A percentile compares a stretch with the other conserved stretches of the same genome.
phyloP scores from a whole-genome alignment of 2,113 vertebrate species.

The Lepidothrix coronata region DNA sequence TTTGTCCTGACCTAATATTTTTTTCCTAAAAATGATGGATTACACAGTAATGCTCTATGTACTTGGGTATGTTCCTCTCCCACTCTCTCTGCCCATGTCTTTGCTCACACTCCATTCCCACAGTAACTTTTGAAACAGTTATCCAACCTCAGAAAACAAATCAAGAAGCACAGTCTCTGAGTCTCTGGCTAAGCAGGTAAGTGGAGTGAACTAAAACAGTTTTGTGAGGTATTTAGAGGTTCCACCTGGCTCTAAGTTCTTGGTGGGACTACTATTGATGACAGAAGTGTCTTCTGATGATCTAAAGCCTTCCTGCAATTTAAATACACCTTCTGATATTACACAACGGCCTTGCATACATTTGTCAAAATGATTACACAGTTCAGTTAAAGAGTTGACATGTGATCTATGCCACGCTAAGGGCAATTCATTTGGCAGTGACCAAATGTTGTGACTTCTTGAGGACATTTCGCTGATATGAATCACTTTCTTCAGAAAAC shows the following conservation, averaged over 20 bases:
- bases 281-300: background rate
- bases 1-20: background rate
- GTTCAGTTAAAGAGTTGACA: background rate
- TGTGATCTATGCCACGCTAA: background rate
- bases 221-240: background rate
- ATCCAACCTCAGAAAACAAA: background rate
- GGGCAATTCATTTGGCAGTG: background rate
- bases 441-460: background rate
- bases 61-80: background rate
- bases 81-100: background rate
- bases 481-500: background rate
- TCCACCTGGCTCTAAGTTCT: background rate
- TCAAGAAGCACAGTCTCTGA: background rate
- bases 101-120: background rate
- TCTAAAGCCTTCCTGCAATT: background rate
- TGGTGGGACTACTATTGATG: background rate
- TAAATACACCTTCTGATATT: background rate
- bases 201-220: background rate
- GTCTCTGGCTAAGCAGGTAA: background rate
- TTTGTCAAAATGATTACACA: background rate
- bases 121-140: background rate
- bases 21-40: background rate
- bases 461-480: background rate
- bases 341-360: background rate
- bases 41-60: background rate